phyloP scores from a whole-genome alignment of 2,113 vertebrate genomes.

The Rhea pennata region DNA sequence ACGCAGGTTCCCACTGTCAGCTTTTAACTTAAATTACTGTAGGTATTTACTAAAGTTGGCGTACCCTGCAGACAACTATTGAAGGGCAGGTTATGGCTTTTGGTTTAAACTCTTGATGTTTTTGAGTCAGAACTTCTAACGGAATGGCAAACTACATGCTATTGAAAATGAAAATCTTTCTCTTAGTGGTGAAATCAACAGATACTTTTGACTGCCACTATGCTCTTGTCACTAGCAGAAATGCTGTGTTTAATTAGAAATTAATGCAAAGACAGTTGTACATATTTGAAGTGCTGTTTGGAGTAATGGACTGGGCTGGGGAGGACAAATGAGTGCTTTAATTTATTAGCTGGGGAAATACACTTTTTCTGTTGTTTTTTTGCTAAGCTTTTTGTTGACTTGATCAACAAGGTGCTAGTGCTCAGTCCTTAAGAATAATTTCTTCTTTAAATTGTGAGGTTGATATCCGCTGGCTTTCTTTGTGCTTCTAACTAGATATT shows the following conservation, averaged over 20 bases:
- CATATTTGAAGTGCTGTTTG: background rate
- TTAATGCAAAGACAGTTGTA: background rate
- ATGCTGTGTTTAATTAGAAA: conserved; percentile 2
- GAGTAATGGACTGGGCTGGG: background rate
- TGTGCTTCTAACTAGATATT: conserved; percentile 31
- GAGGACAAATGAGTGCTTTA: conserved; percentile 18
- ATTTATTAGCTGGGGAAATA: conserved; percentile 11
- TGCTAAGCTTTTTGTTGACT: background rate
- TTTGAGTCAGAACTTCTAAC: background rate
- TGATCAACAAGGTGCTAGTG: conserved; percentile 35
- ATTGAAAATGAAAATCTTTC: background rate
- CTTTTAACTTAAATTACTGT: background rate
- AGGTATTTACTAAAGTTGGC: background rate
- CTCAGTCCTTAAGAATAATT: conserved; percentile 25
- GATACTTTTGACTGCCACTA: background rate
- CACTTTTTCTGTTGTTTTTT: conserved; percentile 6
- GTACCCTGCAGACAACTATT: background rate
- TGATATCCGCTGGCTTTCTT: background rate
- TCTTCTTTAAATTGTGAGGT: conserved; percentile 28
- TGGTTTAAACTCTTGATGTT: background rate
- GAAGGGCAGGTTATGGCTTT: background rate
- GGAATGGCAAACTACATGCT: background rate
- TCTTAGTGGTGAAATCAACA: background rate
- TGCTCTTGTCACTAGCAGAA: background rate
- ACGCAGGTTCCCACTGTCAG: rapidly evolving